These are phyloP conservation scores for Salvelinus alpinus DNA, from an alignment of 2,113 vertebrate species.

Conservation along the genomic window DNA sequence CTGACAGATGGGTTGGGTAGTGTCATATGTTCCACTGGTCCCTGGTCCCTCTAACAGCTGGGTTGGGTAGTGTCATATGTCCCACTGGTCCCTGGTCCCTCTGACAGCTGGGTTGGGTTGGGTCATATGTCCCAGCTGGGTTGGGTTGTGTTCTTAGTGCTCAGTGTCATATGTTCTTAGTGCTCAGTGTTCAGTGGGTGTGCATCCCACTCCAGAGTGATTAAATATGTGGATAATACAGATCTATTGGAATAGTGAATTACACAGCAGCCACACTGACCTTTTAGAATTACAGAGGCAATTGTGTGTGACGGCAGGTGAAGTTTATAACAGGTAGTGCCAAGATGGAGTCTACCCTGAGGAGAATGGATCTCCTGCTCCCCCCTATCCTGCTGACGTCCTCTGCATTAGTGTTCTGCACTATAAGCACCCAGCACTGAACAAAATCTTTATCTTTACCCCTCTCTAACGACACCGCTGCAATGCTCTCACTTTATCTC, in stretches of 20 bases:
- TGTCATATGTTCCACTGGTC: too few relatives aligned
- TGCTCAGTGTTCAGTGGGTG: constrained; percentile 51
- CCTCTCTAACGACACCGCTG: background rate
- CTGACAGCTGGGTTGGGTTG: too few relatives aligned
- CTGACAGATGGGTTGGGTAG: too few relatives aligned
- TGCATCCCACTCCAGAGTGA: constrained; percentile 60
- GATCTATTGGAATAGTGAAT: constrained; percentile 76
- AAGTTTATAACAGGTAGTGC: constrained; percentile 69
- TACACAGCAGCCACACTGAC: constrained; percentile 72
- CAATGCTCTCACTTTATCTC: background rate
- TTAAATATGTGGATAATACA: constrained; percentile 78
- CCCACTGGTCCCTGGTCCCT: too few relatives aligned
- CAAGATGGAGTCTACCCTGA: constrained; percentile 53
- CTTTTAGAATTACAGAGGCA: constrained; percentile 78
- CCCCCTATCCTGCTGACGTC: constrained; percentile 54
- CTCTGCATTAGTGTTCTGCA: constrained; percentile 64
- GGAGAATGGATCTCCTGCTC: constrained; percentile 64
- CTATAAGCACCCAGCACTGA: constrained; percentile 34
- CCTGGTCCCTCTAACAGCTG: too few relatives aligned
- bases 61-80: too few relatives aligned
- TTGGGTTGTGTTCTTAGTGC: too few relatives aligned
- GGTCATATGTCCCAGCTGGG: too few relatives aligned
- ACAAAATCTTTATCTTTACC: constrained; percentile 29
- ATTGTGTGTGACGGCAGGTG: constrained; percentile 69
- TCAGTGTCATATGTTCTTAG: too few relatives aligned